Evolutionary conservation across 2,113 vertebrate species (phyloP), one percentile per base, ranked within the genome.

Genomic region (Macrotus californicus): DNA sequence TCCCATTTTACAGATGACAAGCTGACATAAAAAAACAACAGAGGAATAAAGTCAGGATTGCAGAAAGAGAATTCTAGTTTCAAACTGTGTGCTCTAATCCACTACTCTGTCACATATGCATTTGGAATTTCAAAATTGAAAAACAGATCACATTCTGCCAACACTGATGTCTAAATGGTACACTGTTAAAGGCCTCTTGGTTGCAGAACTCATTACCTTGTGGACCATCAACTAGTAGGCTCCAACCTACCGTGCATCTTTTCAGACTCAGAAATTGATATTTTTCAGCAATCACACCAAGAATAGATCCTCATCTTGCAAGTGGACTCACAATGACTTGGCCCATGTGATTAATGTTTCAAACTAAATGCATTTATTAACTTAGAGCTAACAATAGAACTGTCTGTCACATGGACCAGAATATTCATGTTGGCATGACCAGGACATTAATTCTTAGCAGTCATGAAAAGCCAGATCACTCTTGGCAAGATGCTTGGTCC

Each of bases 261-360:
- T 87, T 84, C 39, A 75, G 64, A 88, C 36, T 76, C 15, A 82
- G 86, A 93, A 91, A 93, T 52, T 88, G 39, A 36, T 94, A 70
- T 50, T 88, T 92, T 95, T 88, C 11, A 91, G n/a, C 31, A 82
- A 1, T 85, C 50, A 29, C 5, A 72, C 19, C 21, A 90, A 91
- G 66, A 76, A 79, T 31, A 54, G 59, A 72, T 64, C 19, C 43
- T 95, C 77, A 26, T 81, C 70, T 93, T 87, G 29, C 52, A 77
- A 12, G 6, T 64, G 7, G n/a, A 52, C 15, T 87, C 39, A 43
- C 36, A 66, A 15, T 84, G 46, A 72, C 4, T 70, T 69, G 12
- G 24, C 66, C 15, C 31, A 6, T 29, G 77, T 94, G 52, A 72
- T 66, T 75, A 81, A 52, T 73, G 13, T 91, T 80, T 94, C 39